phyloP scores from a whole-genome alignment of 2,888 invertebrate species.

The Chrysotoxum bicinctum region DNA sequence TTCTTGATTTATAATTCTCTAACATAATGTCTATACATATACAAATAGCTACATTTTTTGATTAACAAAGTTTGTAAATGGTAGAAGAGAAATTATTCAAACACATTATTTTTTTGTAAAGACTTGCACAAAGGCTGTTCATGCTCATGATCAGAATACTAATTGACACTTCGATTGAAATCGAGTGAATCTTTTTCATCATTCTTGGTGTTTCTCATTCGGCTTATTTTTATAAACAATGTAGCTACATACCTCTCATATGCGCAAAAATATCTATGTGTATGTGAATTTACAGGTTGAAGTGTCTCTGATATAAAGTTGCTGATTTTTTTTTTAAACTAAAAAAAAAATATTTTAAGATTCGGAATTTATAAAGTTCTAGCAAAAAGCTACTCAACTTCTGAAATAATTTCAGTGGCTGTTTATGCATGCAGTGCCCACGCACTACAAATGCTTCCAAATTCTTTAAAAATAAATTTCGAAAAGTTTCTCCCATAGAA shows the following conservation, averaged over 20 bases:
- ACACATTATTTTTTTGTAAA: constrained; percentile 45
- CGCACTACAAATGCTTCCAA: background rate
- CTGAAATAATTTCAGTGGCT: background rate
- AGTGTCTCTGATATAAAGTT: background rate
- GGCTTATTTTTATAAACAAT: background rate
- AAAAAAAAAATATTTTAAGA: background rate
- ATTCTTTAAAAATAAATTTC: background rate
- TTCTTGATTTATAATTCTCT: background rate
- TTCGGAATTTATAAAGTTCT: background rate
- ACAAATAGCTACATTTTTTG: background rate
- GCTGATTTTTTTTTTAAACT: background rate
- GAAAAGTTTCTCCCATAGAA: background rate
- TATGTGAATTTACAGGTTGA: background rate
- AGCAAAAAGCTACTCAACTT: background rate
- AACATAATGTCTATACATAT: background rate
- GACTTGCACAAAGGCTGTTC: constrained; percentile 46
- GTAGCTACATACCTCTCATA: background rate
- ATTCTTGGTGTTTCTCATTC: constrained; percentile 10
- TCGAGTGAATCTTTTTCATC: constrained; percentile 5
- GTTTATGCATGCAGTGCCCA: background rate
- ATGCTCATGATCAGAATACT: constrained; percentile 30
- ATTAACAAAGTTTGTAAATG: constrained; percentile 24
- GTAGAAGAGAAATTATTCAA: constrained; percentile 26
- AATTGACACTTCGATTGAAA: background rate
- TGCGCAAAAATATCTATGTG: background rate